Evolutionary conservation across 2,797 vertebrate genomes (phyloP), one percentile per base, ranked within the genome.

Genomic region (Australoheros facetus): DNA sequence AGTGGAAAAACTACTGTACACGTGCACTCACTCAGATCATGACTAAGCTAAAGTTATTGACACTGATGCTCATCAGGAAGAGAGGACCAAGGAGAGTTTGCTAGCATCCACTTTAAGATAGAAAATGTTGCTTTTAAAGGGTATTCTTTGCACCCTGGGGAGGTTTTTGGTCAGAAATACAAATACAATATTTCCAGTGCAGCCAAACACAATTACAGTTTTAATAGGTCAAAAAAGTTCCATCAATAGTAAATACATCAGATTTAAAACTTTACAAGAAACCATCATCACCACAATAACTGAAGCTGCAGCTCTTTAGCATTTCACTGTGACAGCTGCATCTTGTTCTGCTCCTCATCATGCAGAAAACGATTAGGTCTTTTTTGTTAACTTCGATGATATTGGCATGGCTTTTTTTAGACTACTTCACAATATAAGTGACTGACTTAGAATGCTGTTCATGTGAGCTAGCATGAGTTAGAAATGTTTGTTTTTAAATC

Each of bases 1-100:
- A 73, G 90, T 80, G 60, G 64, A 92, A 91, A 91, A 88, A 74
- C 73, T 79, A 87, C 73, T 86, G 69, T 84, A 82, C 79, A 75
- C 6, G 13, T 82, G 78, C 66, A 54, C 69, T 72, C 11, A 8
- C 54, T 82, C 55, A 5, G 4, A 86, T 79, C 80, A n/a, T 93
- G 93, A 93, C 88, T 80, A 81, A 84, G 88, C 86, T 64, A 48
- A 89, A 90, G 30, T 37, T 21, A 2, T 7, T n/a, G 10, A 5
- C 3, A 73, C 58, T 74, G 17, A 55, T 56, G 14, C 26, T 57
- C 28, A 26, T 37, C n/a, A 39, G 28, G 26, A 34, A 19, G 39
- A 7, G 26, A 73, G 37, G 48, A 64, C 45, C 54, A 48, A 66
- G 60, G 37, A 13, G 34, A 21, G 30, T 58, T 17, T 73, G 81